Conservation (phyloP, 2,113 vertebrate species). For the Boleophthalmus pectinirostris region DNA sequence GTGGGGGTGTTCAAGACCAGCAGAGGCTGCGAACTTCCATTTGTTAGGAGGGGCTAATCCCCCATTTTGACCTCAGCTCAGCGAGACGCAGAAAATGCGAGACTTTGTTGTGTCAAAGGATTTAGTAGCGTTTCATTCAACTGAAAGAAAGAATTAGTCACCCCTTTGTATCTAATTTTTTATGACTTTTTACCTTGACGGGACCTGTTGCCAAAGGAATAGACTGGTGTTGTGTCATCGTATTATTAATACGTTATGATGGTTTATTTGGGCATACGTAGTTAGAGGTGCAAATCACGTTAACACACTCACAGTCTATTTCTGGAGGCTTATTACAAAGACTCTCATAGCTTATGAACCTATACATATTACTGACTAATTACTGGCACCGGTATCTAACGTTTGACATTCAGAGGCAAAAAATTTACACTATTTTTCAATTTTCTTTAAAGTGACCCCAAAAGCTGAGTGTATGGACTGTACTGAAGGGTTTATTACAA, state of each 20-base stretch:
- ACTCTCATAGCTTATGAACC: background rate
- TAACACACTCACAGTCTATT: background rate
- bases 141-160: conserved; percentile 2
- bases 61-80: conserved; percentile 73
- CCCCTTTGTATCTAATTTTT: conserved; percentile 8
- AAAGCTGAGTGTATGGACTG: no score
- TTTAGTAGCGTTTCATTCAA: conserved; percentile 5
- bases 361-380: conserved; percentile 18
- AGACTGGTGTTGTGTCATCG: background rate
- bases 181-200: conserved; percentile 8
- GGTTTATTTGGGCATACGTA: background rate
- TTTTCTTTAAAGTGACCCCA: background rate
- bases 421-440: background rate
- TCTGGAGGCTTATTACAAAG: conserved; percentile 12
- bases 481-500: background rate
- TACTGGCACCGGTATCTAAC: conserved; percentile 1
- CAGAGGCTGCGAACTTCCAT: conserved; percentile 60
- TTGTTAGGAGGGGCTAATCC: conserved; percentile 71
- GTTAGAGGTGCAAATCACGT: background rate
- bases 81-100: conserved; percentile 30
- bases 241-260: background rate
- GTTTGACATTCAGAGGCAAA: background rate
- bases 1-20: conserved; percentile 56
- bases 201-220: background rate
- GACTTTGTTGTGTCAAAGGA: conserved; percentile 27